These are phyloP conservation scores for Agrochola circellaris DNA, from an alignment of 2,888 invertebrate genomes.

Conservation along the genomic window DNA sequence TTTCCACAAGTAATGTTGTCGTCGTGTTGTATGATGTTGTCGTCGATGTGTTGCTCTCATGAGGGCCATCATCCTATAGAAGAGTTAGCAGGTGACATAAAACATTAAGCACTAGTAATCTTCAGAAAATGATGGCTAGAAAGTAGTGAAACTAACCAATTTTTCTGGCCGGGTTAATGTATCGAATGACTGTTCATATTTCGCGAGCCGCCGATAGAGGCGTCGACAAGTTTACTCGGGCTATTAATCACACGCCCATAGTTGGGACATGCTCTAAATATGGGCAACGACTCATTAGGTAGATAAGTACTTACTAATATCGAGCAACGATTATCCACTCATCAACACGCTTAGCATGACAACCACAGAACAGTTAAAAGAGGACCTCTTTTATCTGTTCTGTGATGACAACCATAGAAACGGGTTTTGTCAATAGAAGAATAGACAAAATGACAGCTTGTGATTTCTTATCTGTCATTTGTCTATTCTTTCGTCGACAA, in stretches of 20 bases:
- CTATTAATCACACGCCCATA: background rate
- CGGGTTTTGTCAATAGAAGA: no score
- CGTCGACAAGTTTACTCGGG: constrained; percentile 15
- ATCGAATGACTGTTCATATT: constrained; percentile 11
- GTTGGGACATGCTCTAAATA: constrained; percentile 1
- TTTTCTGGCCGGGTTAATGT: constrained; percentile 4
- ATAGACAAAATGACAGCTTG: no score
- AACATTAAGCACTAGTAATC: background rate
- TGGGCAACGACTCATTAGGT: background rate
- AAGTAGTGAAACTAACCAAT: background rate
- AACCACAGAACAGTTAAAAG: no score
- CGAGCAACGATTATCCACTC: no score
- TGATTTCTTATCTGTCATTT: no score
- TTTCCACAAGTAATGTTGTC: background rate
- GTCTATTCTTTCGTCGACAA: no score
- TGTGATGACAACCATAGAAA: no score
- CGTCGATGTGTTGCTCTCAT: background rate
- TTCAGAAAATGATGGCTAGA: background rate
- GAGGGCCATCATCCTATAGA: background rate
- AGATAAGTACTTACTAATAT: no score
- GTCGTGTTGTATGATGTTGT: background rate
- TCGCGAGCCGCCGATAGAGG: background rate
- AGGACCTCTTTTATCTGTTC: no score
- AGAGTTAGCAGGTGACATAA: background rate
- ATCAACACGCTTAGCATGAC: no score